These are phyloP conservation scores for Tragelaphus oryx DNA, from an alignment of 2,797 vertebrate species.

Conservation along the genomic window DNA sequence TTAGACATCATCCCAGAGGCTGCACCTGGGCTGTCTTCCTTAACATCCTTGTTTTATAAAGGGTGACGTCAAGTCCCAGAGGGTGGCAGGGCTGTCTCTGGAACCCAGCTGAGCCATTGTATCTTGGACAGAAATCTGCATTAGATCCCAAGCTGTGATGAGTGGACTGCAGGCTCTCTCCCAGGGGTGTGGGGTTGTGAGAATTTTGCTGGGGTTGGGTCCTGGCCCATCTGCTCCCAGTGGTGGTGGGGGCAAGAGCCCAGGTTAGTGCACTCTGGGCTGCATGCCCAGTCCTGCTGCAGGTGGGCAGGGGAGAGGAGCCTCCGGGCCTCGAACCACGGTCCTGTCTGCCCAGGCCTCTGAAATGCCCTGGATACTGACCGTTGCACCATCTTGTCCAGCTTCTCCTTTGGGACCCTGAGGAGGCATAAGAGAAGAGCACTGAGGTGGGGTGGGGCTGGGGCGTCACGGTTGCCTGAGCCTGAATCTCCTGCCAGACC, in stretches of 20 bases:
- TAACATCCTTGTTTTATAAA: neutral
- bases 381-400: slow-evolving; percentile 87
- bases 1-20: neutral
- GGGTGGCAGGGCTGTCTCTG: neutral
- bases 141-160: neutral
- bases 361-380: slow-evolving; percentile 76
- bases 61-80: neutral
- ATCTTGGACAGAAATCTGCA: neutral
- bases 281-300: fast-evolving
- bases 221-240: neutral
- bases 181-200: neutral
- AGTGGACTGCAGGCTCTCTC: neutral
- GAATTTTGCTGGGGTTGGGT: neutral
- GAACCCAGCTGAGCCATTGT: neutral
- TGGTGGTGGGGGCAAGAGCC: neutral
- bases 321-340: fast-evolving
- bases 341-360: neutral
- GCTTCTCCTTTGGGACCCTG: slow-evolving; percentile 87
- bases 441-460: neutral
- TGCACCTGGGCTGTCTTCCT: neutral
- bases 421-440: neutral
- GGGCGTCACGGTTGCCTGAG: neutral
- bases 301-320: neutral
- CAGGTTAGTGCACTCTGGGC: fast-evolving
- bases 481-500: neutral